Conservation (phyloP, 2,888 invertebrate genomes). For the Meloe dianella region DNA sequence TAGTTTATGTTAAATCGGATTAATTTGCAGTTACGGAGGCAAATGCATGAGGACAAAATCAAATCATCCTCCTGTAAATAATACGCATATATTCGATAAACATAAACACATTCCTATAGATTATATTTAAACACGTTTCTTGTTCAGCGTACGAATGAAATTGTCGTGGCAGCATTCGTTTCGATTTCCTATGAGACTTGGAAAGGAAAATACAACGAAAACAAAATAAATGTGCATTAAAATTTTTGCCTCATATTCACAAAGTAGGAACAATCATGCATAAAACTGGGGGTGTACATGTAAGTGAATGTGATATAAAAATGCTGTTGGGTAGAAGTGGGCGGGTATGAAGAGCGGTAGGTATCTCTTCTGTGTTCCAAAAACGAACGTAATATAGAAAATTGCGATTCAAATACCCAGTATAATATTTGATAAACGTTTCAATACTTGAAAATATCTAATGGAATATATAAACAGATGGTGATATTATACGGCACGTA, state of each 20-base stretch:
- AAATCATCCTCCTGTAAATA: neutral
- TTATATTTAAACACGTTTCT: neutral
- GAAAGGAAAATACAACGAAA: neutral
- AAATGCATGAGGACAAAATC: conserved; percentile 18
- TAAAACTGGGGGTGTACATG: conserved; percentile 17
- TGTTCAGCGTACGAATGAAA: neutral
- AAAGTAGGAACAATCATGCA: conserved; percentile 25
- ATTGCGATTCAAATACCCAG: conserved; percentile 29
- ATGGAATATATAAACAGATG: conserved; percentile 52
- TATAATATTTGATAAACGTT: conserved; percentile 36
- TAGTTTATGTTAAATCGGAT: conserved; percentile 48
- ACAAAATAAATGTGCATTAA: conserved; percentile 19
- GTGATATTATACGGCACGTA: conserved; percentile 49
- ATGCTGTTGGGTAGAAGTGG: neutral
- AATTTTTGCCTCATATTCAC: conserved; percentile 18
- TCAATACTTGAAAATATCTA: conserved; percentile 45
- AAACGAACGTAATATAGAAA: conserved; percentile 19
- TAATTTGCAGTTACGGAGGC: conserved; percentile 41
- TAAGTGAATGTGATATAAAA: neutral
- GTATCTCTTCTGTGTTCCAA: neutral
- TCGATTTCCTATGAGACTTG: neutral
- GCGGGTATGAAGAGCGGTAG: neutral
- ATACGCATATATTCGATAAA: neutral
- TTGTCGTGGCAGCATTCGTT: neutral
- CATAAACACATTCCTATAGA: neutral